Evolutionary conservation across 2,888 invertebrate species (phyloP).

Genomic region (Drosophila algonquin): DNA sequence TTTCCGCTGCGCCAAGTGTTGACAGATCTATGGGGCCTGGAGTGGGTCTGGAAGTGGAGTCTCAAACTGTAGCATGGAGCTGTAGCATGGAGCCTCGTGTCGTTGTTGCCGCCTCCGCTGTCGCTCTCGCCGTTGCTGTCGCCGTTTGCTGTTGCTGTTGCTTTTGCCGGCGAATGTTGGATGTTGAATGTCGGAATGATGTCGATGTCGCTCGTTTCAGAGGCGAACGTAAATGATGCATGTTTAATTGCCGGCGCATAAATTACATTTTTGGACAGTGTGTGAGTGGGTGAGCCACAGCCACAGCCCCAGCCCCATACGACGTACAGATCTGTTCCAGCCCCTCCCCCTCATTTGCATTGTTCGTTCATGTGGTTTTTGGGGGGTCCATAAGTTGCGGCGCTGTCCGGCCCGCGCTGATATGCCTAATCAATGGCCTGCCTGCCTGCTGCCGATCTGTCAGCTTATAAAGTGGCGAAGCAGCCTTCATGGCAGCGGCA

Average conservation of each 20-base stretch:
- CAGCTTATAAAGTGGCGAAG: constrained; percentile 14
- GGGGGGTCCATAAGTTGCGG: neutral
- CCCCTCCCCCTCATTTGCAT: constrained; percentile 36
- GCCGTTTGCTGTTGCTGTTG: constrained; percentile 44
- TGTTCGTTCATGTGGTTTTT: constrained; percentile 13
- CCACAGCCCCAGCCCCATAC: constrained; percentile 8
- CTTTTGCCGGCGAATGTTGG: constrained; percentile 21
- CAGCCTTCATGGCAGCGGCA: constrained; percentile 21
- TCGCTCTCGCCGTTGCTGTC: constrained; percentile 24
- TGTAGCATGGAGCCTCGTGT: neutral
- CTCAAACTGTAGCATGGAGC: neutral
- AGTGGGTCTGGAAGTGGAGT: constrained; percentile 1
- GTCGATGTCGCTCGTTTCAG: constrained; percentile 44
- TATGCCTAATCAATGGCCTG: constrained; percentile 32
- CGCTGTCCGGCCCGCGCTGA: neutral
- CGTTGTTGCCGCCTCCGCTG: constrained; percentile 1
- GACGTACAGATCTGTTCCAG: constrained; percentile 1
- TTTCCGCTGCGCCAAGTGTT: constrained; percentile 45
- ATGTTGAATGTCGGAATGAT: constrained; percentile 44
- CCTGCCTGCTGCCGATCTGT: neutral
- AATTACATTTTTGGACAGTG: constrained; percentile 68
- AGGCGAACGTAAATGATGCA: constrained; percentile 77
- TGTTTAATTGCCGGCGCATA: constrained; percentile 79
- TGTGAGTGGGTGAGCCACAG: constrained; percentile 27
- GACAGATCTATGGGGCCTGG: constrained; percentile 47